Base-by-base conservation (phyloP, 2,113 vertebrate genomes). In the Phaetusa simplex region DNA sequence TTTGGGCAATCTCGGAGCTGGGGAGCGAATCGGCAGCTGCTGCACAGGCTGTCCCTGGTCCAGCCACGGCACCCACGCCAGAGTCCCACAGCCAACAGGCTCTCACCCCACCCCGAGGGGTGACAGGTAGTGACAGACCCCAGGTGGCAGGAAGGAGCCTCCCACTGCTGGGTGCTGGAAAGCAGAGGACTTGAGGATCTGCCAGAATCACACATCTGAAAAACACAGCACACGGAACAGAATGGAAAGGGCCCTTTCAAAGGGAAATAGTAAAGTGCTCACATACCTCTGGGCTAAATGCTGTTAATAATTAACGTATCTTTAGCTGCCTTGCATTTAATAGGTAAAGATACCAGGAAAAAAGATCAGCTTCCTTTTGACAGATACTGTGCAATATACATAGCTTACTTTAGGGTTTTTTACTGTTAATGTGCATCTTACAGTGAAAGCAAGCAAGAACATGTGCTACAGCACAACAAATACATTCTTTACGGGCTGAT, bases 191-290 rank as follows among this genome's bases (percentile, higher is more conserved):
- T 5, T 3, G 1, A 67, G 18, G 47, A 59, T 4, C 3, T 27
- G 24, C 21, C 49, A 55, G 32, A 26, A 69, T 65, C 13, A 2
- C 62, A 12, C 5, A 21, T 4, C 20, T 0, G 0, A 76, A n/a
- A 24, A 32, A 30, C 4, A 9, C 0, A 11, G 30, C 0, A 0
- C 23, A 29, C 49, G 4, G 4, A 50, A 58, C 8, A 13, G 36
- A 67, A 36, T 4, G 42, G 24, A 10, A 9, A 29, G 3, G 20
- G n/a, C 38, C 13, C 45, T 66, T 61, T 36, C 27, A 49, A 12
- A 21, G 26, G 14, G 16, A 13, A 76, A 18, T 0, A 17, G 24
- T 36, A 1, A 80, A 71, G 34, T 9, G 38, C 30, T n/a, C 43
- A 12, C 5, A 5, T 4, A 21, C 19, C 19, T 36, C 49, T 45